phyloP scores from a whole-genome alignment of 2,113 vertebrate species.

The Astur gentilis region DNA sequence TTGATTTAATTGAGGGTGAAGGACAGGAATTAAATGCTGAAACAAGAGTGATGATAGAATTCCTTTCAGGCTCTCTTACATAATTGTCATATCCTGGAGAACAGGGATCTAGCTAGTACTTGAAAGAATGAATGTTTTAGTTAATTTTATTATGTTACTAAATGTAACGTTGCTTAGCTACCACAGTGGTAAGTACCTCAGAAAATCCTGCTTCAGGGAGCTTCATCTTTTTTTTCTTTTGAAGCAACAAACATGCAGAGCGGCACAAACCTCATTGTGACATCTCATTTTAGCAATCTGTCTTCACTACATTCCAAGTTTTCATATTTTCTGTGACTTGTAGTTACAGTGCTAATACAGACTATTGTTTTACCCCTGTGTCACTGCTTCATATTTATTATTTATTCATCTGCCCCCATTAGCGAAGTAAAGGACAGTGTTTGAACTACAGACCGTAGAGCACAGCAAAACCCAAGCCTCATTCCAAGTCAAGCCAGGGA shows the following conservation, averaged over 20 bases:
- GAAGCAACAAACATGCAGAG: background rate
- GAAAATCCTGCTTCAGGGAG: background rate
- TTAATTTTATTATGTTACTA: slow-evolving; percentile 17
- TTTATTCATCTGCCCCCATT: background rate
- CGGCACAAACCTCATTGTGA: background rate
- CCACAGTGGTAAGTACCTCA: background rate
- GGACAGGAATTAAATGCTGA: background rate
- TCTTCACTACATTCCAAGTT: background rate
- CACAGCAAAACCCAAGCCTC: background rate
- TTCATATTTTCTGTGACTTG: background rate
- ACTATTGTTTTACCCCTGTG: background rate
- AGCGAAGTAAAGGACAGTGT: background rate
- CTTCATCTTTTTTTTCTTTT: background rate
- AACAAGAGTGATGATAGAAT: background rate
- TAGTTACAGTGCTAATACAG: background rate
- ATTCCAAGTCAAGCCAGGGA: background rate
- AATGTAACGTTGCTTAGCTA: background rate
- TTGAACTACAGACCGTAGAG: background rate
- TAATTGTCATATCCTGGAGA: background rate
- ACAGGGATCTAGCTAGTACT: background rate
- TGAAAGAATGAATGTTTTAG: slow-evolving; percentile 9
- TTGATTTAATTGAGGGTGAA: background rate
- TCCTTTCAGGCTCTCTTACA: background rate
- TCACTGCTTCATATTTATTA: background rate
- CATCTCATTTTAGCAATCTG: background rate